A percentile compares a stretch with the other conserved stretches of the same genome.
These are phyloP conservation scores for Gallinago solitaria DNA, from an alignment of 2,797 vertebrate genomes.

Conservation along the genomic window DNA sequence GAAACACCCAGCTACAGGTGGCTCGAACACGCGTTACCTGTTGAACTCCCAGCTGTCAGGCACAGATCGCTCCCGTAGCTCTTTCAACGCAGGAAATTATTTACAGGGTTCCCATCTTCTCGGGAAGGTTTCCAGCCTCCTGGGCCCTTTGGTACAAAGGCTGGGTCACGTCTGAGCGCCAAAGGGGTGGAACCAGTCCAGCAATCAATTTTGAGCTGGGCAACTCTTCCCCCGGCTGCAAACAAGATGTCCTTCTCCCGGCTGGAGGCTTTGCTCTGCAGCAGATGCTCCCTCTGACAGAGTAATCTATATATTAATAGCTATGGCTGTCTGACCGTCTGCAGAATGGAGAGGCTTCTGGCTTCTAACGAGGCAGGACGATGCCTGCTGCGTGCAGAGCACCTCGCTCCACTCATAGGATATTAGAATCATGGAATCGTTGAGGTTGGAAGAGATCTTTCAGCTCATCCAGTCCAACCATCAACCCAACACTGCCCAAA, in stretches of 20 bases:
- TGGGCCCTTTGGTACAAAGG: conserved; percentile 67
- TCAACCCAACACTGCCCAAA: background rate
- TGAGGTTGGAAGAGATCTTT: background rate
- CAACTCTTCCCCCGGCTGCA: conserved; percentile 2
- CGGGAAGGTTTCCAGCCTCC: conserved; percentile 58
- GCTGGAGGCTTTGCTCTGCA: background rate
- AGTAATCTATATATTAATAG: background rate
- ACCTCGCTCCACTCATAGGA: background rate
- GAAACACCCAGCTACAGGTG: background rate
- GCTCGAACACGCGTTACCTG: background rate
- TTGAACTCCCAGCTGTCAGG: background rate
- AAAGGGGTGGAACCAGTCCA: conserved; percentile 56
- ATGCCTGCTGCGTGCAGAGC: background rate
- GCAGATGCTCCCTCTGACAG: background rate
- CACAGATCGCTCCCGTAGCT: background rate
- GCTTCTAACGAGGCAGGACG: background rate
- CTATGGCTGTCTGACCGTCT: background rate
- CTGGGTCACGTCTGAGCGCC: conserved; percentile 54
- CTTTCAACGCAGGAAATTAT: conserved; percentile 62
- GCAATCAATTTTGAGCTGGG: conserved; percentile 36
- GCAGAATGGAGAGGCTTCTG: background rate
- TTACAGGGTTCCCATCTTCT: conserved; percentile 55
- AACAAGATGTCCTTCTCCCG: conserved; percentile 50
- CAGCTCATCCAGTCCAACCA: background rate
- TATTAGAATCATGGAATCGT: background rate